Evolutionary conservation across 2,797 vertebrate species (phyloP).

Genomic region (Peromyscus aztecus): DNA sequence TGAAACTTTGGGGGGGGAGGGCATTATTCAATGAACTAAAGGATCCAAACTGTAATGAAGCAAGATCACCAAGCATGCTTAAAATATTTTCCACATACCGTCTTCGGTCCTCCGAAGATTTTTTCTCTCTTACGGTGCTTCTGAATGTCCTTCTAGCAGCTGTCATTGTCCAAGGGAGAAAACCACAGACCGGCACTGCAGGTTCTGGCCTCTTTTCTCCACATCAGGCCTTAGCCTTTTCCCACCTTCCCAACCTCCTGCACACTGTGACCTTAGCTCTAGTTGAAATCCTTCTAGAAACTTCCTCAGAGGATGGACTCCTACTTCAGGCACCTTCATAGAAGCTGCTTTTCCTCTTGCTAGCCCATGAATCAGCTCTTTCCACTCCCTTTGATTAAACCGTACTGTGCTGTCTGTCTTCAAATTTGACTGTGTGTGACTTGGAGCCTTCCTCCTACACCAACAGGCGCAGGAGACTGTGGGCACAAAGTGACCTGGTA

Average conservation of each 20-base stretch:
- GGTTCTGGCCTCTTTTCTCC: not conserved
- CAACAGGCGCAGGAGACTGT: not conserved
- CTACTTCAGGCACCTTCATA: not conserved
- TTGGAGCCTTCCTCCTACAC: not conserved
- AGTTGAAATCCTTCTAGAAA: not conserved
- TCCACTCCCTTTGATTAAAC: not conserved
- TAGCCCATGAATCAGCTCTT: not conserved
- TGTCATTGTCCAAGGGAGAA: not conserved
- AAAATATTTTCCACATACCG: not conserved
- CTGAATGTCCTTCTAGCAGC: accelerated
- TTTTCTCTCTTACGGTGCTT: accelerated
- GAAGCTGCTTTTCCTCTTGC: not conserved
- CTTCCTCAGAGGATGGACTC: not conserved
- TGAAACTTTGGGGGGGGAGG: not conserved
- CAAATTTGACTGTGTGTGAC: not conserved
- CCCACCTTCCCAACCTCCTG: accelerated
- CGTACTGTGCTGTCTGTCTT: not conserved
- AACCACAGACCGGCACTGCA: not conserved
- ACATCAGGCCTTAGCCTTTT: not conserved
- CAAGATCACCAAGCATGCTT: not conserved
- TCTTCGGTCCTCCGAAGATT: not conserved
- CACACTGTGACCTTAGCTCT: not conserved
- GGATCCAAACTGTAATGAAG: not conserved
- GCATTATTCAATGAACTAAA: not conserved
- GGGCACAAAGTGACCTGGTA: not conserved